Conservation (phyloP, 2,888 invertebrate genomes). For the Phaonia tiefii region DNA sequence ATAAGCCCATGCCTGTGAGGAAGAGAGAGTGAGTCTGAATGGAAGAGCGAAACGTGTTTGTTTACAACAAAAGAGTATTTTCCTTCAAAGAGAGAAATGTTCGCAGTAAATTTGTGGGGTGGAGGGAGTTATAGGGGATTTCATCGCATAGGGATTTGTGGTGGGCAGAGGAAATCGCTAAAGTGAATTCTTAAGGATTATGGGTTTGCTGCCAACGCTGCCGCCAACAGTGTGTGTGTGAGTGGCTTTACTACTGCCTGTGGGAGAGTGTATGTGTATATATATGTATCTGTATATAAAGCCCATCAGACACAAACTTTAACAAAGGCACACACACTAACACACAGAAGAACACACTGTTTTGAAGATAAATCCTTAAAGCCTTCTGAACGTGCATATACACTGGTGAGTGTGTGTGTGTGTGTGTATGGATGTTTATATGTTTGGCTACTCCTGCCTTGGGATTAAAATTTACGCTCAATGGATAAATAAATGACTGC, state of each 20-base stretch:
- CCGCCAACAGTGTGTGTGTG: constrained; percentile 27
- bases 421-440: constrained; percentile 23
- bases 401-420: constrained; percentile 1
- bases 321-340: not conserved
- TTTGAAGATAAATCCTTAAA: constrained; percentile 62
- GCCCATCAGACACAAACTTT: constrained; percentile 35
- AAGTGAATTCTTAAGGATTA: constrained; percentile 64
- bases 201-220: constrained; percentile 45
- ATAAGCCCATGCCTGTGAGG: constrained; percentile 29
- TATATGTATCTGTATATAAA: constrained; percentile 18
- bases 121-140: no score
- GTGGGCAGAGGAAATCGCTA: constrained; percentile 55
- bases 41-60: constrained; percentile 23
- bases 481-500: constrained; percentile 63
- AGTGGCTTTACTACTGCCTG: not conserved
- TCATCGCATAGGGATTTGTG: constrained; percentile 33
- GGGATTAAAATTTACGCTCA: constrained; percentile 62
- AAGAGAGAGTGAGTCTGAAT: constrained; percentile 31
- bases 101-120: not conserved
- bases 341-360: constrained; percentile 26
- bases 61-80: constrained; percentile 3
- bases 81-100: not conserved
- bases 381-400: constrained; percentile 44
- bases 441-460: constrained; percentile 44
- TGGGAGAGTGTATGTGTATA: not conserved